Evolutionary conservation across 2,888 invertebrate species (phyloP), one percentile per base, ranked within the genome.

Genomic region (Pristionchus exspectatus): DNA sequence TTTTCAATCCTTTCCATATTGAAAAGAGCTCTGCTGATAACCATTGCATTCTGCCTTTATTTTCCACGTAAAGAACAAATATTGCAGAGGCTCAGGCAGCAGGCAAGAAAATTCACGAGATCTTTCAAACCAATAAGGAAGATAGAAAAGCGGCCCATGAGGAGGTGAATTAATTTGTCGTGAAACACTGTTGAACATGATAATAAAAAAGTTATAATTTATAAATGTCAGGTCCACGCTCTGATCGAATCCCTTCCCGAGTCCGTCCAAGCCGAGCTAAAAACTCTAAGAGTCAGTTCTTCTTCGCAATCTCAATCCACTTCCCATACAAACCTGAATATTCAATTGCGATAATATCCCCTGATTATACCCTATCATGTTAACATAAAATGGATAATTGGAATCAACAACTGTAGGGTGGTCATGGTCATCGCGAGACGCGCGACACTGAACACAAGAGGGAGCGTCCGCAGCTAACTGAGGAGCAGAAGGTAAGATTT

Each of bases 141-240:
- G 83, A 83, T 27, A 83, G 56, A 56, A 83, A 83, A 54, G 83
- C 84, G 5, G 84, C 84, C 16, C 84, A 84, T 56, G 56, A 84
- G 84, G 84, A 84, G 84, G 84, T 84, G 10, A n/a, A 7, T 4
- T 18, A 56, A 30, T 30, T n/a, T 16, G 30, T n/a, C 7, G 30
- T 74, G 24, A 38, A 14, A 30, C 9, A 77, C 10, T 3, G 27
- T 14, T 33, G 27, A 72, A 69, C 7, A 9, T 69, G 27, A 69
- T 27, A 69, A 54, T 10, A 7, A 54, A 54, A 10, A 69, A 69
- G 27, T 72, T 33, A 27, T 72, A 66, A 66, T 33, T 27, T 33
- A 2, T 18, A 33, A 54, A 84, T n/a, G n/a, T n/a, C n/a, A n/a
- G 84, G 84, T 56, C 10, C 54, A 84, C 30, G 30, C 54, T 16